These are phyloP conservation scores for Platycnemis pennipes DNA, from an alignment of 2,888 invertebrate species.

Conservation along the genomic window DNA sequence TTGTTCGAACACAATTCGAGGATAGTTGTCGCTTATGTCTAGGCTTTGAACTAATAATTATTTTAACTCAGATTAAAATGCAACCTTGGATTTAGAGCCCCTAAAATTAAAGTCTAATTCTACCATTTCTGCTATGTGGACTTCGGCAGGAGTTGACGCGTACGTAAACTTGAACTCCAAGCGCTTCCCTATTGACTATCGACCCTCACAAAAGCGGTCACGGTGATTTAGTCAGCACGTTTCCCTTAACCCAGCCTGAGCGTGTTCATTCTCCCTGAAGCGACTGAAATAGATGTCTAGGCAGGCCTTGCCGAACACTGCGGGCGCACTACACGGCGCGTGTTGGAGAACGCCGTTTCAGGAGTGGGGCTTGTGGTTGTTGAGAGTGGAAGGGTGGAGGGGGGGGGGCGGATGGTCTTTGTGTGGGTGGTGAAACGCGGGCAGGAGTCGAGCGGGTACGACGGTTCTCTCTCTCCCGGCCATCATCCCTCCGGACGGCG, in stretches of 20 bases:
- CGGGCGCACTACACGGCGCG: background rate
- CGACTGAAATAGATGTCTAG: constrained; percentile 22
- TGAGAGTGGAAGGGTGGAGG: background rate
- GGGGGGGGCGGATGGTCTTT: background rate
- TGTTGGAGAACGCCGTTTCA: background rate
- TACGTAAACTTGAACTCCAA: background rate
- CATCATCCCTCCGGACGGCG: background rate
- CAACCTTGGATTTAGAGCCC: too few relatives aligned
- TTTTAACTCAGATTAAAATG: too few relatives aligned
- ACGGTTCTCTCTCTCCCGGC: background rate
- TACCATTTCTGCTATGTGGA: too few relatives aligned
- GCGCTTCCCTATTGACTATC: background rate
- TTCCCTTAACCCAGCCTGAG: background rate
- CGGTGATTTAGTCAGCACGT: constrained; percentile 32
- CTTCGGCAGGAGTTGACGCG: too few relatives aligned
- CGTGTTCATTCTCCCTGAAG: constrained; percentile 32
- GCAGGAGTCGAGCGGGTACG: too few relatives aligned
- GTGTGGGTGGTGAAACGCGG: background rate
- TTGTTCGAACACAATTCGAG: too few relatives aligned
- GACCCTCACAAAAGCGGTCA: background rate
- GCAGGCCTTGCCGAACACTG: background rate
- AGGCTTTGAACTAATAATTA: too few relatives aligned
- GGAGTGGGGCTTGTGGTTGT: background rate
- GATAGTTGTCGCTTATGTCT: too few relatives aligned
- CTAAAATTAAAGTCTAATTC: too few relatives aligned